phyloP scores from a whole-genome alignment of 2,888 invertebrate species.

The Tromatobia lineatoria region DNA sequence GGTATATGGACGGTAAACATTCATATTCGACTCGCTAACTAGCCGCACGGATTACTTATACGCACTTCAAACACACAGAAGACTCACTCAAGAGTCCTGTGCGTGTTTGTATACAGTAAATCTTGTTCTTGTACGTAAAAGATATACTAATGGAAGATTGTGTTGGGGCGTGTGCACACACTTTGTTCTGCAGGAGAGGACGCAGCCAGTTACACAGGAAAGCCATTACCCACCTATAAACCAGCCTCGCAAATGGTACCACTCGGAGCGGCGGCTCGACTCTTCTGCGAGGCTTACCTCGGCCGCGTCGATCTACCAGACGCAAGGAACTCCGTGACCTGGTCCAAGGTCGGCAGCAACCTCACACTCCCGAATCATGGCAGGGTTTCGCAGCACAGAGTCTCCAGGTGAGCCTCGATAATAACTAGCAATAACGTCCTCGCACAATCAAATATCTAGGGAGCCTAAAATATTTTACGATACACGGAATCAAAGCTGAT shows the following conservation, averaged over 20 bases:
- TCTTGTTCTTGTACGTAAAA: neutral
- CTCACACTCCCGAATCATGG: slow-evolving; percentile 84
- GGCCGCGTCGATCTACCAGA: slow-evolving; percentile 92
- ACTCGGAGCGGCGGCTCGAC: slow-evolving; percentile 88
- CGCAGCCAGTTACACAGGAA: slow-evolving; percentile 84
- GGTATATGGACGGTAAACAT: slow-evolving; percentile 50
- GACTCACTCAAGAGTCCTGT: neutral
- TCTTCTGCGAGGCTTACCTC: slow-evolving; percentile 93
- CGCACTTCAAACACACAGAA: neutral
- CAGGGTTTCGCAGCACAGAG: slow-evolving; percentile 84
- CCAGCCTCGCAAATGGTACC: slow-evolving; percentile 89
- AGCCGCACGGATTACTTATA: slow-evolving; percentile 50
- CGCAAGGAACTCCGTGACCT: slow-evolving; percentile 90
- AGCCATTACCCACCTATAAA: slow-evolving; percentile 88
- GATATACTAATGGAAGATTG: slow-evolving; percentile 26
- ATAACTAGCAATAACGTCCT: no score
- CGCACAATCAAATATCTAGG: no score
- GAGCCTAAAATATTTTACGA: no score
- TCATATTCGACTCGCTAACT: slow-evolving; percentile 62
- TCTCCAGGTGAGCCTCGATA: slow-evolving; percentile 83
- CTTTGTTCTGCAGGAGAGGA: slow-evolving; percentile 87
- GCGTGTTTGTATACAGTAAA: neutral
- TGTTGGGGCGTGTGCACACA: slow-evolving; percentile 12
- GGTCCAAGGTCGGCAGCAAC: slow-evolving; percentile 89
- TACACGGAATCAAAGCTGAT: no score